Conservation (phyloP, 2,113 vertebrate genomes). For the Lycaon pictus region DNA sequence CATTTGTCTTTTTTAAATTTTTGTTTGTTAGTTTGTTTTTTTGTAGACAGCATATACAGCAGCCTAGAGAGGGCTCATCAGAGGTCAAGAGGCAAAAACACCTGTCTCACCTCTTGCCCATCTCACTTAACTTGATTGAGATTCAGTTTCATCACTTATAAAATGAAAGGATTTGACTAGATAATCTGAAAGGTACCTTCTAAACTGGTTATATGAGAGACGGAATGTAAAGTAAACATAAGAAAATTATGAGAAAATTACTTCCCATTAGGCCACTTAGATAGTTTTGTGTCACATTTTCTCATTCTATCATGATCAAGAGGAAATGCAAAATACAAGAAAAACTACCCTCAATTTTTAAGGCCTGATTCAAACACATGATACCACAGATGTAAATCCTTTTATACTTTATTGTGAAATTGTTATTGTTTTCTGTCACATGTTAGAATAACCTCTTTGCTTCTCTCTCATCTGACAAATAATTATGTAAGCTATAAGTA, state of each 20-base stretch:
- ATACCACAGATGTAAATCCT: neutral
- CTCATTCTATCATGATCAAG: neutral
- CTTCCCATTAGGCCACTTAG: neutral
- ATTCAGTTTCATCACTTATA: neutral
- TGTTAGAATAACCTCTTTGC: neutral
- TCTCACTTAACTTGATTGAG: neutral
- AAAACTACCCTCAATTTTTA: neutral
- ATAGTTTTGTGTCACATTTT: neutral
- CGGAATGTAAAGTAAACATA: neutral
- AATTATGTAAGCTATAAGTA: neutral
- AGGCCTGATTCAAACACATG: neutral
- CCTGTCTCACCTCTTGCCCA: neutral
- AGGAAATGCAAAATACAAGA: neutral
- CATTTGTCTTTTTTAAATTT: neutral
- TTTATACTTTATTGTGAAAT: neutral
- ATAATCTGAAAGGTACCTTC: neutral
- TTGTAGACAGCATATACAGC: neutral
- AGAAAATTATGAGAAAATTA: neutral
- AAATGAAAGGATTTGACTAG: neutral
- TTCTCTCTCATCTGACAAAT: neutral
- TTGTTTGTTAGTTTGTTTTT: neutral
- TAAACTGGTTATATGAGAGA: neutral
- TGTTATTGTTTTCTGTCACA: neutral
- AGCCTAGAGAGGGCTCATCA: neutral
- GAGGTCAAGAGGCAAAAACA: neutral